phyloP scores from a whole-genome alignment of 2,797 vertebrate species.

The Morelia viridis region DNA sequence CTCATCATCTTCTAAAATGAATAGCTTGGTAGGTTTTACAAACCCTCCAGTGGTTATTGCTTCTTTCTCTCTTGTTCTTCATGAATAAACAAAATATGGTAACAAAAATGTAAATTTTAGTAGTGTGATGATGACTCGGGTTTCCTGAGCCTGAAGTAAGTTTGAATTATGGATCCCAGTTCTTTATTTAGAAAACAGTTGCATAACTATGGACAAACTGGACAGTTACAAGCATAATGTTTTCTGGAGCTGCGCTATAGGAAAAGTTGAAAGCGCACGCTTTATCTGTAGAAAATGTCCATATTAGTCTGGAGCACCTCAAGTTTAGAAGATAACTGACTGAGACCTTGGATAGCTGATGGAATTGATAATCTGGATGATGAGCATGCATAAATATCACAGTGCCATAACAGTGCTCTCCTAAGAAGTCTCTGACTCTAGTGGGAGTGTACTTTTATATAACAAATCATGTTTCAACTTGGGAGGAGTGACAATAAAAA shows the following conservation, averaged over 20 bases:
- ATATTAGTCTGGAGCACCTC: background rate
- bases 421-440: background rate
- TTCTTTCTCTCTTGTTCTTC: background rate
- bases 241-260: background rate
- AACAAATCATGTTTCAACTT: background rate
- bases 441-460: background rate
- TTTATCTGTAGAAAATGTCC: background rate
- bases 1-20: conserved; percentile 95
- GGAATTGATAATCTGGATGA: background rate
- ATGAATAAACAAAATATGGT: background rate
- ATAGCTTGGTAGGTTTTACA: conserved; percentile 86
- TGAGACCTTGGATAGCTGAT: background rate
- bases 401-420: background rate
- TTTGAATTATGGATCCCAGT: background rate
- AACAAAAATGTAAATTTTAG: background rate
- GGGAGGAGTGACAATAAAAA: background rate
- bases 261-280: too few species aligned
- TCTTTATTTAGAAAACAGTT: background rate
- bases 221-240: background rate
- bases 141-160: background rate
- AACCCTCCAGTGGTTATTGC: background rate
- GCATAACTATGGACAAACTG: background rate
- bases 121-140: background rate
- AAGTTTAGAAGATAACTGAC: background rate
- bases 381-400: background rate